Base-by-base conservation (phyloP, 2,797 vertebrate species). In the Potorous gilbertii region DNA sequence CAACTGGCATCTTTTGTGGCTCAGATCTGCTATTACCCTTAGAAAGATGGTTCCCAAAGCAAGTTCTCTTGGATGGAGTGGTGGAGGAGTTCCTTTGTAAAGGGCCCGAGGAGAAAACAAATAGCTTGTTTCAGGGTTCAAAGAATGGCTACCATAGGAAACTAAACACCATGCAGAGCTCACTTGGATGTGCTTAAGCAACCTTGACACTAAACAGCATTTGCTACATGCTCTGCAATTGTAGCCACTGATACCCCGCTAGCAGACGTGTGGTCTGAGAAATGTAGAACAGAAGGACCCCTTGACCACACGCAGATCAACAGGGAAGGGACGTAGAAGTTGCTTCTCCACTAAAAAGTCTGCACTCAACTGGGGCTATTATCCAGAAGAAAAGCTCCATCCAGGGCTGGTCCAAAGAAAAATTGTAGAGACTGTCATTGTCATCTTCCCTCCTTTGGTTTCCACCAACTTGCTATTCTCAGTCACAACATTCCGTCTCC, bases 1-100 rank as follows among this genome's bases (percentile, higher is more conserved):
- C 90, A 89, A 95, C 92, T 97, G 66, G 93, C n/a, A 57, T 54
- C 54, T 81, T 59, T 52, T 94, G 91, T 96, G 56, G 54, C 55
- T 62, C 93, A 62, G 92, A 90, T 34, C 81, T 92, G 89, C 90
- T 59, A 50, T 93, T 18, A 87, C 66, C 93, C 94, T 90, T 34
- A 92, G 94, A 46, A 94, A 13, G 81, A 34, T 0, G 52, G 54
- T 55, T 91, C 93, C 59, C 55, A 93, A n/a, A 81, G 66, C n/a
- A 81, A 24, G n/a, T 81, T 46, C n/a, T 81, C 66, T 96, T 57
- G 59, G 95, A 92, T 59, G 91, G 90, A 66, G 18, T 54, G 92
- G 74, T 46, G n/a, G 16, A 66, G 87, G 92, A n/a, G 66, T 81
- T 81, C 28, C 55, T 81, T 55, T 81, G 90, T 0, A 54, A 96